Percentiles rank a stretch among this genome's conserved stretches.
Conservation (phyloP, 2,113 vertebrate species). For the Chelonoidis abingdonii region DNA sequence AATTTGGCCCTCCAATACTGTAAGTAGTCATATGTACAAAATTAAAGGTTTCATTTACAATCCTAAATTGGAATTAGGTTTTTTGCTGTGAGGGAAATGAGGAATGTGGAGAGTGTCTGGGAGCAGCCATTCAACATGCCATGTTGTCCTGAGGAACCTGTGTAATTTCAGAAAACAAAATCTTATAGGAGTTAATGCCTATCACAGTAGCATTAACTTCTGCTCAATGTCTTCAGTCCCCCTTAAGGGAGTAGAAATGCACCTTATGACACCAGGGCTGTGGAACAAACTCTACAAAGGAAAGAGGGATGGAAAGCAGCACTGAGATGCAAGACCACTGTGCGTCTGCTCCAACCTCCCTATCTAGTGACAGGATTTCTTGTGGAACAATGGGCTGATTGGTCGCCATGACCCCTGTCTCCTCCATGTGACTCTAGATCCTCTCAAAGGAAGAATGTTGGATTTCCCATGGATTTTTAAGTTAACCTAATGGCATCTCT, state of each 20-base stretch:
- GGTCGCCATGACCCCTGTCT: not conserved
- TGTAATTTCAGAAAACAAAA: not conserved
- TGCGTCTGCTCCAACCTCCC: not conserved
- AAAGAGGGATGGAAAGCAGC: not conserved
- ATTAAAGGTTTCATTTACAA: not conserved
- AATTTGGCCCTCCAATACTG: not conserved
- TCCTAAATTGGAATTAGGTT: not conserved
- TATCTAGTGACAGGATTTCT: not conserved
- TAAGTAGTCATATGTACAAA: not conserved
- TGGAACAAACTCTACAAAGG: not conserved
- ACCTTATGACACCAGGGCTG: rapidly evolving
- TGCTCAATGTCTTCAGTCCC: not conserved
- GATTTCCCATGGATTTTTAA: not conserved
- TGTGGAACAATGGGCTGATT: not conserved
- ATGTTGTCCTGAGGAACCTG: not conserved
- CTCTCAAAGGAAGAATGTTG: not conserved
- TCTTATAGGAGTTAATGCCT: not conserved
- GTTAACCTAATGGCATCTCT: not conserved
- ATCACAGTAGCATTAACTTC: not conserved
- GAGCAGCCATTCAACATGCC: not conserved
- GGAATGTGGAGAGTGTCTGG: not conserved
- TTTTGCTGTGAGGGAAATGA: not conserved
- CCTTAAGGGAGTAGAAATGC: rapidly evolving
- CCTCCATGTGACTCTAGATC: not conserved
- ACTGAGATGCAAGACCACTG: not conserved